Conservation (phyloP, 2,113 vertebrate genomes). For the Poeciliopsis turrubarensis region DNA sequence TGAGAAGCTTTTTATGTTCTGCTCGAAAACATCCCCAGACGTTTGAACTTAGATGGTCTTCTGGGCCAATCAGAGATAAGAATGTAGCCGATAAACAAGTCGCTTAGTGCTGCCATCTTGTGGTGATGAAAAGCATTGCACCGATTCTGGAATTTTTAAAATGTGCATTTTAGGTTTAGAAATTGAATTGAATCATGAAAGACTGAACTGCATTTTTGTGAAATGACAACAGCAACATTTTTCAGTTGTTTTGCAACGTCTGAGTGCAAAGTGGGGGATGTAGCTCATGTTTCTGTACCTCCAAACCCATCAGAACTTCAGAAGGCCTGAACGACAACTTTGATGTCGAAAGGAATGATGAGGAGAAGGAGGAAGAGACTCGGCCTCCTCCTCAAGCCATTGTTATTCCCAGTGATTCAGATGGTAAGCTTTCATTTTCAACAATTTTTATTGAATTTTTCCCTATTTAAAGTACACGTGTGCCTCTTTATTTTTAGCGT, state of each 20-base stretch:
- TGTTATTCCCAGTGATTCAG: slow-evolving; percentile 53
- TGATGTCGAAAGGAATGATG: slow-evolving; percentile 51
- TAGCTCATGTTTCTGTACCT: slow-evolving; percentile 5
- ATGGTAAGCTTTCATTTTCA: slow-evolving; percentile 57
- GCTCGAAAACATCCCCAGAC: background rate
- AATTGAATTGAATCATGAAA: too few species aligned
- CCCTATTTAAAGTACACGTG: background rate
- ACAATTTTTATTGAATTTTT: rapidly evolving
- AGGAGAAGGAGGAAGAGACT: slow-evolving; percentile 36
- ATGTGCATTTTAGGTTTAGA: too few species aligned
- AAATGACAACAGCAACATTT: background rate
- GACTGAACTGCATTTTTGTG: background rate
- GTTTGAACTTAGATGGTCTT: background rate
- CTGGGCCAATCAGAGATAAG: background rate
- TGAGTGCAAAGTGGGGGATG: background rate
- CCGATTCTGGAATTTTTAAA: background rate
- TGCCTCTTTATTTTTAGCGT: slow-evolving; percentile 59
- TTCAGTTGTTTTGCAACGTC: background rate
- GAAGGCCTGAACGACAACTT: slow-evolving; percentile 42
- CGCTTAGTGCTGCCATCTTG: slow-evolving; percentile 44
- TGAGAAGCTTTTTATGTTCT: background rate
- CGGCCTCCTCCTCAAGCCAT: slow-evolving; percentile 24
- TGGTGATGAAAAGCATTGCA: slow-evolving; percentile 32
- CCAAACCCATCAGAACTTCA: slow-evolving; percentile 54
- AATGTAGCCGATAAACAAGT: background rate